A percentile compares a stretch with the other conserved stretches of the same genome.
Conservation (phyloP, 2,888 invertebrate species). For the Ypsolopha sequella region DNA sequence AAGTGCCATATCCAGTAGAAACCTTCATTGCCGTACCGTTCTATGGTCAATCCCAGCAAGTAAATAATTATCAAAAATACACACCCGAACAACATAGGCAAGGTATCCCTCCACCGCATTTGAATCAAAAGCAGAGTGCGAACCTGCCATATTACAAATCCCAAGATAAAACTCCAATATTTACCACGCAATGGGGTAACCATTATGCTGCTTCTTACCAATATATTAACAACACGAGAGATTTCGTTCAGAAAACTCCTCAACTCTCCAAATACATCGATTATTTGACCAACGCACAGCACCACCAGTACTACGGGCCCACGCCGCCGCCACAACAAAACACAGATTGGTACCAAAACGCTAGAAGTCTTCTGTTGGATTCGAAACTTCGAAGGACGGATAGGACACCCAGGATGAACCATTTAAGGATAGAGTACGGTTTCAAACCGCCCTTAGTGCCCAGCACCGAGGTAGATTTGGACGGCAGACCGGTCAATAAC, state of each 20-base stretch:
- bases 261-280: constrained; percentile 23
- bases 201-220: constrained; percentile 50
- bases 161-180: constrained; percentile 5
- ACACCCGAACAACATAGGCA: constrained; percentile 17
- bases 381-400: constrained; percentile 66
- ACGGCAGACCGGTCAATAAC: constrained; percentile 73
- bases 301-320: constrained; percentile 56
- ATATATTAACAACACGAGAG: constrained; percentile 32
- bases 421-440: constrained; percentile 82
- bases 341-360: constrained; percentile 31
- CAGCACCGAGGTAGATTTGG: constrained; percentile 83
- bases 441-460: constrained; percentile 87
- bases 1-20: constrained; percentile 54
- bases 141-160: constrained; percentile 7
- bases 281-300: constrained; percentile 24
- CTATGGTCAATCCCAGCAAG: constrained; percentile 7
- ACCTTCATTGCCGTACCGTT: constrained; percentile 25
- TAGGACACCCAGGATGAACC: constrained; percentile 55
- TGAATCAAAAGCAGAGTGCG: background rate
- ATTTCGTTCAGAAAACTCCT: constrained; percentile 14
- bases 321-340: constrained; percentile 46
- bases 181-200: constrained; percentile 31
- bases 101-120: constrained; percentile 11
- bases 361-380: constrained; percentile 42
- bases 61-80: constrained; percentile 16